Conservation (phyloP, 2,797 vertebrate species). For the Cichlasoma orientale region DNA sequence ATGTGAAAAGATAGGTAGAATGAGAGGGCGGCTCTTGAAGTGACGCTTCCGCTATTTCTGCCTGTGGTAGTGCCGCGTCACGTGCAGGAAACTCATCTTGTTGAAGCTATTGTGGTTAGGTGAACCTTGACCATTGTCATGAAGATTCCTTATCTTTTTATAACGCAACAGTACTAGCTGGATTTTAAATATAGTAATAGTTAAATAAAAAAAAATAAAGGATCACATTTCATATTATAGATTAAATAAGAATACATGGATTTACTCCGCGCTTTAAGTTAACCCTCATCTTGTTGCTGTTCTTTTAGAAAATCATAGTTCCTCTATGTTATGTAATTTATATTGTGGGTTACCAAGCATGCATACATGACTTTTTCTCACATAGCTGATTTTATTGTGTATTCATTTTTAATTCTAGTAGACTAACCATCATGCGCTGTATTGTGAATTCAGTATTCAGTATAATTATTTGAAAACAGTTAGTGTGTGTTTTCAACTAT, state of each 20-base stretch:
- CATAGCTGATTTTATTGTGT: background rate
- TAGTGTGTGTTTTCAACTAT: background rate
- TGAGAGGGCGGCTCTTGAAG: slow-evolving; percentile 50
- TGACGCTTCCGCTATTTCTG: slow-evolving; percentile 54
- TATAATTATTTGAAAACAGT: background rate
- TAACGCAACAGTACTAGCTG: background rate
- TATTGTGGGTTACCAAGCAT: background rate
- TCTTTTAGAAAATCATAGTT: no score
- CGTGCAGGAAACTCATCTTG: slow-evolving; percentile 20
- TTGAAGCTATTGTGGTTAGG: slow-evolving; percentile 23
- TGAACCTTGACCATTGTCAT: background rate
- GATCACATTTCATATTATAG: background rate
- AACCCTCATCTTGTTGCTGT: no score
- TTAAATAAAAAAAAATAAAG: background rate
- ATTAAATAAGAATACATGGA: background rate
- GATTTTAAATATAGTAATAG: background rate
- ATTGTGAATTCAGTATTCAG: background rate
- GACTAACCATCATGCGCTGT: background rate
- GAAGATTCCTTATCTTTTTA: background rate
- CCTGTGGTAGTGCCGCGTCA: slow-evolving; percentile 28
- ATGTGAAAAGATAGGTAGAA: slow-evolving; percentile 49
- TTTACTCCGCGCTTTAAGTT: background rate
- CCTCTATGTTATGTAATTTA: background rate
- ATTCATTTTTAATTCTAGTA: background rate
- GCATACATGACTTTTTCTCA: background rate